Conservation (phyloP, 2,797 vertebrate genomes). For the Sebastes hubbsi region DNA sequence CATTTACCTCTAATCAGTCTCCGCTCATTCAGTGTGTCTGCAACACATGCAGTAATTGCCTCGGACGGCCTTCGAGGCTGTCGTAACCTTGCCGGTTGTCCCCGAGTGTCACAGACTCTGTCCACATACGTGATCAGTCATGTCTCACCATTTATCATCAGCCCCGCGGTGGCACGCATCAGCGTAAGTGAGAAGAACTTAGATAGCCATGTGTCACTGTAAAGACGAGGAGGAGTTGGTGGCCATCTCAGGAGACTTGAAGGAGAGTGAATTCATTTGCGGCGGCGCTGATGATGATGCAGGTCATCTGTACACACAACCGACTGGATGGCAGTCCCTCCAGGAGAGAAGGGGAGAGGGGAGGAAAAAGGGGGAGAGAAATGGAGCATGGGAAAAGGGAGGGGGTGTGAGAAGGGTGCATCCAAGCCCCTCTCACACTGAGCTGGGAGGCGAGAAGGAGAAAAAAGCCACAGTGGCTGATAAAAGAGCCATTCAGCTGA, state of each 20-base stretch:
- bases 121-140: slow-evolving; percentile 26
- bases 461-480: slow-evolving; percentile 65
- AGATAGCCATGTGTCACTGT: slow-evolving; percentile 48
- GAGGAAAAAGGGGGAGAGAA: slow-evolving; percentile 37
- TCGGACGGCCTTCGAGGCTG: slow-evolving; percentile 16
- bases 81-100: background rate
- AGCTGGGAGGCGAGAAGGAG: slow-evolving; percentile 50
- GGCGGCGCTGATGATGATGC: slow-evolving; percentile 64
- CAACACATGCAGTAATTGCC: slow-evolving; percentile 33
- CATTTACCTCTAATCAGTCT: slow-evolving; percentile 48
- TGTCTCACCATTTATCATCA: slow-evolving; percentile 43
- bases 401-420: slow-evolving; percentile 31
- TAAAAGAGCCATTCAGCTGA: slow-evolving; percentile 80
- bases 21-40: slow-evolving; percentile 23
- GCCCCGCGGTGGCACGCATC: slow-evolving; percentile 40
- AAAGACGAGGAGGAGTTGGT: slow-evolving; percentile 47
- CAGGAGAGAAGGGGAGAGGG: slow-evolving; percentile 43
- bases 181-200: slow-evolving; percentile 40
- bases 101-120: background rate
- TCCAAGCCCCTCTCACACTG: slow-evolving; percentile 50
- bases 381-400: slow-evolving; percentile 59
- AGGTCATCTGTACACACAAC: slow-evolving; percentile 66
- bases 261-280: slow-evolving; percentile 63
- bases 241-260: slow-evolving; percentile 46
- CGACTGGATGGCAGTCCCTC: slow-evolving; percentile 56